Conservation (phyloP, 2,113 vertebrate species). For the Pygoscelis antarcticus region DNA sequence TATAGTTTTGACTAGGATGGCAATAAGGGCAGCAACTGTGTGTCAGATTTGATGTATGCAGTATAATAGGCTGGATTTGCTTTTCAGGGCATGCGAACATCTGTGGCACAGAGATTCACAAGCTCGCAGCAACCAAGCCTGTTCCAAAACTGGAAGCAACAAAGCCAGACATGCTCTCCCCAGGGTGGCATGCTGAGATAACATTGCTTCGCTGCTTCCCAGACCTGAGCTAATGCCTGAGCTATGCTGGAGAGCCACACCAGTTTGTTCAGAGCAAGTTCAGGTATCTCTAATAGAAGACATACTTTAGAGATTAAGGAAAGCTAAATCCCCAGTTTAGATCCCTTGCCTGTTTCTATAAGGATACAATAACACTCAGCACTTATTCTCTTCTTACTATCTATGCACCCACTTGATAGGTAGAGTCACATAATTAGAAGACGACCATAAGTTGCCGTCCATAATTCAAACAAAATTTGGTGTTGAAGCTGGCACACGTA, state of each 20-base stretch:
- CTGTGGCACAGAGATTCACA: constrained; percentile 58
- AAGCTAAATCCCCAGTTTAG: neutral
- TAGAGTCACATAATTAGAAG: neutral
- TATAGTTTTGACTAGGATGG: neutral
- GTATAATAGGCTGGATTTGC: neutral
- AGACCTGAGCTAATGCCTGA: constrained; percentile 52
- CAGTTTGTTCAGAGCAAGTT: neutral
- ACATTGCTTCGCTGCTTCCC: neutral
- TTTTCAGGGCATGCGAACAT: constrained; percentile 33
- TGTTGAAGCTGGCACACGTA: neutral
- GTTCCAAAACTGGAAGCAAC: constrained; percentile 23
- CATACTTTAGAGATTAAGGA: neutral
- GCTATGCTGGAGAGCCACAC: neutral
- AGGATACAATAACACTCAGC: neutral
- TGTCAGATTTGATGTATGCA: neutral
- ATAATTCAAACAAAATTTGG: neutral
- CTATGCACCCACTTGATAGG: neutral
- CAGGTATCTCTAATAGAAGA: constrained; percentile 9
- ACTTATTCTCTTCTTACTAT: neutral
- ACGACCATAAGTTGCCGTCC: neutral
- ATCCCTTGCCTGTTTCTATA: neutral
- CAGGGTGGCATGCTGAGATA: constrained; percentile 56
- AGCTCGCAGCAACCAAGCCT: neutral
- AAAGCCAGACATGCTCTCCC: constrained; percentile 40
- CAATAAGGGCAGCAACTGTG: neutral